A percentile compares a stretch with the other conserved stretches of the same genome.
Conservation (phyloP, 2,888 invertebrate genomes). For the Amiota communis region DNA sequence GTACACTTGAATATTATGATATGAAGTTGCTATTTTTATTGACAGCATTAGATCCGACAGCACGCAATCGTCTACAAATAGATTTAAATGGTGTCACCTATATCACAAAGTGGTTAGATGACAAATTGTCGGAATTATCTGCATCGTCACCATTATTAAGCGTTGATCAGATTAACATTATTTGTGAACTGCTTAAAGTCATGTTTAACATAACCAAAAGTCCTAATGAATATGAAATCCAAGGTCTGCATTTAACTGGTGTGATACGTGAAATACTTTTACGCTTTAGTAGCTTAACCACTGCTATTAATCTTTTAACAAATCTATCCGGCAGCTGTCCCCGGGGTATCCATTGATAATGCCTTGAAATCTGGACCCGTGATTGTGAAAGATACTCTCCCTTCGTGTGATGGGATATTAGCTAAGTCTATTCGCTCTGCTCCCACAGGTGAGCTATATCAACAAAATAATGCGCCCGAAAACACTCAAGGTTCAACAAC, state of each 20-base stretch:
- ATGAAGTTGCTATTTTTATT: slow-evolving; percentile 90
- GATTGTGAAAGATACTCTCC: too few species aligned
- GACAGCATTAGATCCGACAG: too few species aligned
- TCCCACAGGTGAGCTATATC: too few species aligned
- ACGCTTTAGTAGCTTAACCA: slow-evolving; percentile 59
- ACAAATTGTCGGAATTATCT: slow-evolving; percentile 74
- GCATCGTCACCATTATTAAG: too few species aligned
- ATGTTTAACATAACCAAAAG: slow-evolving; percentile 82
- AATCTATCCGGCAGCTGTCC: slow-evolving; percentile 85
- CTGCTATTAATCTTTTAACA: slow-evolving; percentile 85
- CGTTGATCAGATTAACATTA: slow-evolving; percentile 78
- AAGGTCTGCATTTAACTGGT: slow-evolving; percentile 81
- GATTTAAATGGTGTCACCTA: slow-evolving; percentile 81
- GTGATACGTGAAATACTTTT: slow-evolving; percentile 82
- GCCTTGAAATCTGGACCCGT: too few species aligned
- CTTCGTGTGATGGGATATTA: too few species aligned
- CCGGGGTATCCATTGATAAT: too few species aligned
- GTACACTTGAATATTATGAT: slow-evolving; percentile 83
- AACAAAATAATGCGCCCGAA: too few species aligned
- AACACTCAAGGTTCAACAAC: too few species aligned
- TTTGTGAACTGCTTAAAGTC: slow-evolving; percentile 84
- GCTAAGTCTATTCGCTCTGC: too few species aligned
- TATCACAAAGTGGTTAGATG: slow-evolving; percentile 80
- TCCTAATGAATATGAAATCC: slow-evolving; percentile 80
- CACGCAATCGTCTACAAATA: slow-evolving; percentile 77